A percentile compares a stretch with the other conserved stretches of the same genome.
These are phyloP conservation scores for Trichoplusia ni DNA, from an alignment of 1,140 invertebrate species.

Conservation along the genomic window DNA sequence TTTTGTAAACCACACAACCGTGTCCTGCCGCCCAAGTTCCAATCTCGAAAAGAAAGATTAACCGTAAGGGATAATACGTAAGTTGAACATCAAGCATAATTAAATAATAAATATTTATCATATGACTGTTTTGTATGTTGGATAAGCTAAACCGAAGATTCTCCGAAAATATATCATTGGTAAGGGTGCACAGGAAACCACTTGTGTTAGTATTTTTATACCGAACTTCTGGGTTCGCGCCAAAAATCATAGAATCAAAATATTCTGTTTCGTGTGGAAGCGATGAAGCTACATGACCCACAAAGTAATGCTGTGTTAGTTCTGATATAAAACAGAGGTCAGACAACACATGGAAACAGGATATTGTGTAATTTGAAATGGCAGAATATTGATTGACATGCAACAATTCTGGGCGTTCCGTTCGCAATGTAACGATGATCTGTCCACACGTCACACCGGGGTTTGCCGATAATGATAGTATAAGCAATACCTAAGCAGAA, in stretches of 20 bases:
- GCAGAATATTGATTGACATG: not conserved
- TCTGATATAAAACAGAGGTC: not conserved
- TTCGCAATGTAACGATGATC: not conserved
- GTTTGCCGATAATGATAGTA: constrained; percentile 19
- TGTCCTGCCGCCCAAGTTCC: too few species aligned
- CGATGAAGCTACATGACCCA: not conserved
- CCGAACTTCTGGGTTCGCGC: constrained; percentile 21
- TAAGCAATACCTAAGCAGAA: not conserved
- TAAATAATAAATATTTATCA: too few species aligned
- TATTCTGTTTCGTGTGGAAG: not conserved
- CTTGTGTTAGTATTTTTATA: constrained; percentile 18
- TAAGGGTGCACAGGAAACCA: constrained; percentile 22
- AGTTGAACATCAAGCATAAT: too few species aligned
- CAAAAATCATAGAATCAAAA: constrained; percentile 24
- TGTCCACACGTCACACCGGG: not conserved
- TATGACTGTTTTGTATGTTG: too few species aligned
- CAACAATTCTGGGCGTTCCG: not conserved
- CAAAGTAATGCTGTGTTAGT: not conserved
- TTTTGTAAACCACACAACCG: too few species aligned
- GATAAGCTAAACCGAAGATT: too few species aligned
- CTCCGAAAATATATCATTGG: not conserved
- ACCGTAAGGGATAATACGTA: too few species aligned
- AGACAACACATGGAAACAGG: not conserved
- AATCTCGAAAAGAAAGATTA: too few species aligned
- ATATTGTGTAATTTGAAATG: constrained; percentile 2